Base-by-base conservation (phyloP, 1,140 invertebrate genomes). In the Idris sp. region DNA sequence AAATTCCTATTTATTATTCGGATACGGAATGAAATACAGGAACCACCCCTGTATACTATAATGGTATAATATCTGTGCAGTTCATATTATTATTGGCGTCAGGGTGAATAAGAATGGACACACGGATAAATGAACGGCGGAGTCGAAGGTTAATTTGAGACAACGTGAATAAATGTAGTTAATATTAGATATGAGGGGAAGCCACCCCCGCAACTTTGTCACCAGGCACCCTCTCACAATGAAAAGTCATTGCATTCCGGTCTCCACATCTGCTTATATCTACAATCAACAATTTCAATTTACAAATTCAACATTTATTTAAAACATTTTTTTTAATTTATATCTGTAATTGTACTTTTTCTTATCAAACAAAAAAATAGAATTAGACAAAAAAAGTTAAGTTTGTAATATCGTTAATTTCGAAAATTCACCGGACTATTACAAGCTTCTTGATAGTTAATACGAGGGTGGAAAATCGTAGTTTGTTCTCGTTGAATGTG, bases 71-170 rank as follows among this genome's bases (percentile, higher is more conserved):
- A 76, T 53, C 64, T 68, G 62, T 76, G 71, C 58, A 82, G 77
- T 82, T 79, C 77, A 79, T 83, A 82, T 83, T 80, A 79, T 79
- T 78, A 72, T 51, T 69, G 53, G 65, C 43, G 41, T 61, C 48
- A 74, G 78, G 74, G 78, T 73, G 67, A 62, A 79, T 71, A 76
- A 72, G 71, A 77, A 48, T 35, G 65, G 76, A 77, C 80, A 79
- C 78, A 80, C 80, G 74, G 75, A 79, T 68, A 69, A 36, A 83
- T 81, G 80, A 83, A 84, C 81, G 43, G 69, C 35, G 74, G 74
- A 85, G 82, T 84, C 81, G 81, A 78, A 81, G 83, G 83, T 83
- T 86, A 86, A 86, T 86, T 83, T 81, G 80, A 84, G 77, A 82
- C 81, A 83, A 80, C 79, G 80, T 77, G 81, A 81, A 85, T 85